Conservation (phyloP, 2,888 invertebrate species). For the Lasioglossum morio region DNA sequence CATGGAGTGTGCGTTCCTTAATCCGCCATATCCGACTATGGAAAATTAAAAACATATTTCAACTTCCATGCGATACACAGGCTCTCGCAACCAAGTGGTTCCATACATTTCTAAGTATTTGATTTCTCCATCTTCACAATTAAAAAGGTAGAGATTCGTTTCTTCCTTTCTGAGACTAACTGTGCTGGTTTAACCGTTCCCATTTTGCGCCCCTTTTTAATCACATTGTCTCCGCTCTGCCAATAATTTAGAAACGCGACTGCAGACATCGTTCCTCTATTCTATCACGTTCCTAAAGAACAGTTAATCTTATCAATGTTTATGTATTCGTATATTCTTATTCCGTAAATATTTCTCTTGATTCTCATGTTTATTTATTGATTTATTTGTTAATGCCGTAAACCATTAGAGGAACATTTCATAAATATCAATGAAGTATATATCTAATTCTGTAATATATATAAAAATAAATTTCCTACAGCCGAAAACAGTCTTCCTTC, state of each 20-base stretch:
- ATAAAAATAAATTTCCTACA: too few relatives aligned
- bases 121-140: background rate
- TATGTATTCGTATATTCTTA: too few relatives aligned
- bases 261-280: background rate
- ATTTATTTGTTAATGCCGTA: too few relatives aligned
- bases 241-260: background rate
- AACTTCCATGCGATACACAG: background rate
- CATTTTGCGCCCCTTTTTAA: background rate
- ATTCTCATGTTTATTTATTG: too few relatives aligned
- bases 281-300: background rate
- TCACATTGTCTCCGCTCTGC: background rate
- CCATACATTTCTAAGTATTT: background rate
- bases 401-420: too few relatives aligned
- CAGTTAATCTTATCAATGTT: background rate
- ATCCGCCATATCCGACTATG: background rate
- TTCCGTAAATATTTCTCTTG: too few relatives aligned
- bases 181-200: background rate
- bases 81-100: background rate
- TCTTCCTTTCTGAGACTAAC: background rate
- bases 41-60: constrained; percentile 7
- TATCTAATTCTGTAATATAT: too few relatives aligned
- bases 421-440: too few relatives aligned
- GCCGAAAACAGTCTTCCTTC: background rate
- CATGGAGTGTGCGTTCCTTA: background rate
- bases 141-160: background rate